These are phyloP conservation scores for Papilio polyxenes DNA, from an alignment of 1,140 invertebrate species.

Conservation along the genomic window DNA sequence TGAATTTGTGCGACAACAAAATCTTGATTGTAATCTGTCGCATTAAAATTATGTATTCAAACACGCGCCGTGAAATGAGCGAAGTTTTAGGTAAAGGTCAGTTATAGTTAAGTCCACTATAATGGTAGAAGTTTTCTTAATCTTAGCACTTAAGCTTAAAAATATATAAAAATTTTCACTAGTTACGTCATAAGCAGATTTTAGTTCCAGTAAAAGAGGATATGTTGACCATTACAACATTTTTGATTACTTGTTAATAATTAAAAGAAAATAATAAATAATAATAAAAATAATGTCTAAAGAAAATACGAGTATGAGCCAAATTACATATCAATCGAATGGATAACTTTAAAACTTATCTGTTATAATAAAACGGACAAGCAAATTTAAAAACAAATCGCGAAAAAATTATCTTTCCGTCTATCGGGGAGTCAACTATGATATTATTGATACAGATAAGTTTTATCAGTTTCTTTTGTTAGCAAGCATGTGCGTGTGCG, in stretches of 20 bases:
- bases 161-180: not conserved
- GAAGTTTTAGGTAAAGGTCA: slow-evolving; percentile 5
- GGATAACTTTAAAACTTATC: too few relatives aligned
- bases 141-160: not conserved
- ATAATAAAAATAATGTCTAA: too few relatives aligned
- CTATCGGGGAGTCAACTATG: not conserved
- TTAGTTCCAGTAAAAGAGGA: too few relatives aligned
- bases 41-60: slow-evolving; percentile 16
- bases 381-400: too few relatives aligned
- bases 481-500: not conserved
- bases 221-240: too few relatives aligned
- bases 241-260: too few relatives aligned
- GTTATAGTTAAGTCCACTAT: not conserved
- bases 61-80: not conserved
- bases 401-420: too few relatives aligned
- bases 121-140: not conserved
- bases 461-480: not conserved
- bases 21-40: not conserved
- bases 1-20: slow-evolving; percentile 5
- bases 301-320: too few relatives aligned
- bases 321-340: too few relatives aligned
- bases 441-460: not conserved
- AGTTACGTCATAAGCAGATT: too few relatives aligned
- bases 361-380: too few relatives aligned
- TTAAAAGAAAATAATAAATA: too few relatives aligned